phyloP scores from a whole-genome alignment of 2,888 invertebrate genomes.

The Cheilosia vernalis region DNA sequence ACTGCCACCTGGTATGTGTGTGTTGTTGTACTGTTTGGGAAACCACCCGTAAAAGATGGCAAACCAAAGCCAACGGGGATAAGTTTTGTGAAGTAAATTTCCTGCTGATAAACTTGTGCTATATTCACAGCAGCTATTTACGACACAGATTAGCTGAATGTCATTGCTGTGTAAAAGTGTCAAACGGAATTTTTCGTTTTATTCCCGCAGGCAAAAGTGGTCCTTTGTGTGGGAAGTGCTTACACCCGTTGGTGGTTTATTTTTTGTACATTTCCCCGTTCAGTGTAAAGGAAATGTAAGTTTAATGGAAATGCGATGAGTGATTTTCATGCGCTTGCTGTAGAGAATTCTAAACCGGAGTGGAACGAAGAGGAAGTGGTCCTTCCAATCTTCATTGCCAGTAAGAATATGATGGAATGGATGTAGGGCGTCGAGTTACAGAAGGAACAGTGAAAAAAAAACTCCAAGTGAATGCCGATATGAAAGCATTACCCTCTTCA shows the following conservation, averaged over 20 bases:
- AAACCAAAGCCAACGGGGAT: conserved; percentile 43
- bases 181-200: conserved; percentile 41
- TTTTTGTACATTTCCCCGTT: conserved; percentile 1
- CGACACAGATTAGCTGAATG: conserved; percentile 51
- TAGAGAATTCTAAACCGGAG: not conserved
- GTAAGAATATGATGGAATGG: not conserved
- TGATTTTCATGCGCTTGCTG: not conserved
- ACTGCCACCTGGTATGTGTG: conserved; percentile 25
- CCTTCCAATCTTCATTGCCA: too few species aligned
- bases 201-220: conserved; percentile 17
- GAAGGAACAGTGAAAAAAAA: too few species aligned
- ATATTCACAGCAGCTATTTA: conserved; percentile 33
- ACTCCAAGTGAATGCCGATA: too few species aligned
- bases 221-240: conserved; percentile 18
- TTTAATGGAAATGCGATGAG: conserved; percentile 31
- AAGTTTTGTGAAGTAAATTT: conserved; percentile 43
- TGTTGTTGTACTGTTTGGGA: not conserved
- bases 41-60: conserved; percentile 21
- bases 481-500: too few species aligned
- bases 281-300: conserved; percentile 23
- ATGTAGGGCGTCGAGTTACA: too few species aligned
- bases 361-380: not conserved
- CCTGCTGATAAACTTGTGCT: conserved; percentile 50
- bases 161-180: conserved; percentile 34
- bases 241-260: not conserved